Percentiles rank a stretch among this genome's conserved stretches.
These are phyloP conservation scores for Epinephelus coioides DNA, from an alignment of 2,797 vertebrate species.

Conservation along the genomic window DNA sequence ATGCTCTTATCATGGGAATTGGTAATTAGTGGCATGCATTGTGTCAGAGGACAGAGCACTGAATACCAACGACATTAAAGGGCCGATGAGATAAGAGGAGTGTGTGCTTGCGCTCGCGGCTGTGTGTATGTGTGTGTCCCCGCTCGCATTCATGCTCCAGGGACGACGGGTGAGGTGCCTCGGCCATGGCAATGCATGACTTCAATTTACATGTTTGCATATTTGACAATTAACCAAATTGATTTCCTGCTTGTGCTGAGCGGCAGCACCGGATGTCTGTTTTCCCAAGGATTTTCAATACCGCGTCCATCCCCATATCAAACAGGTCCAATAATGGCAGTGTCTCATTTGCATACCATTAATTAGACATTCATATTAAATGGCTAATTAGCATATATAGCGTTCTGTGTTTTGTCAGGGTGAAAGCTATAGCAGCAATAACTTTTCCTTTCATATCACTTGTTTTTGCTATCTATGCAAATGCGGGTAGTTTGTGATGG, in stretches of 20 bases:
- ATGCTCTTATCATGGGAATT: constrained; percentile 80
- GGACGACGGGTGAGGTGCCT: constrained; percentile 65
- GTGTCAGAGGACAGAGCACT: constrained; percentile 80
- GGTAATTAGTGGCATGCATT: constrained; percentile 79
- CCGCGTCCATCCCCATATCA: constrained; percentile 77
- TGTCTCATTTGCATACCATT: constrained; percentile 86
- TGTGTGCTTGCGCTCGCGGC: constrained; percentile 40
- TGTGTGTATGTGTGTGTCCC: constrained; percentile 45
- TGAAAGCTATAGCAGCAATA: constrained; percentile 78
- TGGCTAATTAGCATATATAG: constrained; percentile 85
- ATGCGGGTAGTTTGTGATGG: constrained; percentile 72
- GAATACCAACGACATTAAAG: constrained; percentile 80
- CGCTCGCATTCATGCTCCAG: constrained; percentile 54
- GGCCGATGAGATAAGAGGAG: constrained; percentile 81
- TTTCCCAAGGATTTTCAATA: constrained; percentile 79
- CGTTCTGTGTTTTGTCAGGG: constrained; percentile 74
- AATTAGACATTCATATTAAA: constrained; percentile 86
- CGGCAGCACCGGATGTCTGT: constrained; percentile 60
- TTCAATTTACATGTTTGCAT: constrained; percentile 85
- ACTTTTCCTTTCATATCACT: constrained; percentile 79
- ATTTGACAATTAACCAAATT: constrained; percentile 88
- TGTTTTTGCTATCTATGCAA: constrained; percentile 80
- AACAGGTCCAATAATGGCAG: constrained; percentile 81
- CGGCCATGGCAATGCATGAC: constrained; percentile 61
- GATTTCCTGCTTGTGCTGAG: constrained; percentile 78